A percentile compares a stretch with the other conserved stretches of the same genome.
Conservation (phyloP, 2,888 invertebrate genomes). For the Tetropium fuscum region DNA sequence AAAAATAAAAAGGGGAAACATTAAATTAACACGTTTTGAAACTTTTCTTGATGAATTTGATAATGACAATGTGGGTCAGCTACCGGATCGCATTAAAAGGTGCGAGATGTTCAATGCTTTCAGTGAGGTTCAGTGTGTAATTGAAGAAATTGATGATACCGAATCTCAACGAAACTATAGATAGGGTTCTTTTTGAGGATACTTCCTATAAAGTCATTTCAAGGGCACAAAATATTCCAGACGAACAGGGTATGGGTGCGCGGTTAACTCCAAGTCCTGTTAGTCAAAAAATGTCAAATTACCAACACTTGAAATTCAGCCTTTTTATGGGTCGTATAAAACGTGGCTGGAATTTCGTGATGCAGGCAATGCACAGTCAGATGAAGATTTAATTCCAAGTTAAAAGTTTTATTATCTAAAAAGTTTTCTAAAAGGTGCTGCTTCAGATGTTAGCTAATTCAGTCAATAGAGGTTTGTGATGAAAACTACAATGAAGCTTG, state of each 20-base stretch:
- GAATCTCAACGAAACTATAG: background rate
- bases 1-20: too few species aligned
- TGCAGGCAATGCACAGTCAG: constrained; percentile 13
- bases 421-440: constrained; percentile 25
- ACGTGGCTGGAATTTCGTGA: constrained; percentile 25
- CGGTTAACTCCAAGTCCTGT: too few species aligned
- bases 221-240: background rate
- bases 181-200: background rate
- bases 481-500: constrained; percentile 33
- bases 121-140: background rate
- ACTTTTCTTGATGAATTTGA: too few species aligned
- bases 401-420: constrained; percentile 31
- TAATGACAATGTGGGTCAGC: too few species aligned
- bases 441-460: constrained; percentile 26
- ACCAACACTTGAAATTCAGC: constrained; percentile 22
- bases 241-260: background rate
- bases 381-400: constrained; percentile 13
- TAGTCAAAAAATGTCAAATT: constrained; percentile 22
- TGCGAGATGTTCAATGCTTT: too few species aligned
- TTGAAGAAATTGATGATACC: background rate
- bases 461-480: constrained; percentile 26
- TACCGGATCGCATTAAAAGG: too few species aligned
- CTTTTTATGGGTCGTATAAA: constrained; percentile 25
- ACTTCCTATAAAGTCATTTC: background rate
- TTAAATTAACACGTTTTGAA: too few species aligned